phyloP scores from a whole-genome alignment of 2,888 invertebrate genomes.

The Aricia artaxerxes region DNA sequence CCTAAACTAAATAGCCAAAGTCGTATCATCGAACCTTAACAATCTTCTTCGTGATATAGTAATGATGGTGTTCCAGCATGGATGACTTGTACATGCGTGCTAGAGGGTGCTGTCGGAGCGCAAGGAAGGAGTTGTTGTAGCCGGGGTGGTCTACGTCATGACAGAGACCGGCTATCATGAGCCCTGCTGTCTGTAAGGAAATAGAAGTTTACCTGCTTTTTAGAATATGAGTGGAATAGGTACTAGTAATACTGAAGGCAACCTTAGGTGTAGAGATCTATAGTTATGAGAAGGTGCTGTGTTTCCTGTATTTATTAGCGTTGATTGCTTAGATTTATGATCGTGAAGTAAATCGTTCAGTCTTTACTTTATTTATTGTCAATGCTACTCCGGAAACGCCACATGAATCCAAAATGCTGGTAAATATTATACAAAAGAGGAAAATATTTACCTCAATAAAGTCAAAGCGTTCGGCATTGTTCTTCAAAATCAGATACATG shows the following conservation, averaged over 20 bases:
- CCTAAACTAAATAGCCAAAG: not conserved
- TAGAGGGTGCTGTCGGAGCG: slow-evolving; percentile 76
- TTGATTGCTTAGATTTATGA: too few species aligned
- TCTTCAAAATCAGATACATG: slow-evolving; percentile 77
- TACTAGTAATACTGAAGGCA: too few species aligned
- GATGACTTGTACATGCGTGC: slow-evolving; percentile 79
- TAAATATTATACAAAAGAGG: too few species aligned
- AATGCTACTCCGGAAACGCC: too few species aligned
- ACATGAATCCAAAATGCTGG: too few species aligned
- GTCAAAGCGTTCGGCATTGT: slow-evolving; percentile 71
- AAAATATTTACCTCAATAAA: slow-evolving; percentile 59
- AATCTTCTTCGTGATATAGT: slow-evolving; percentile 77
- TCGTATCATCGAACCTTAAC: slow-evolving; percentile 63
- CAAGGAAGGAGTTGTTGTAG: slow-evolving; percentile 81
- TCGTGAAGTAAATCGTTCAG: too few species aligned
- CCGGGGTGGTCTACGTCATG: slow-evolving; percentile 84
- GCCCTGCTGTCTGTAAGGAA: slow-evolving; percentile 65
- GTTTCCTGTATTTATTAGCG: too few species aligned
- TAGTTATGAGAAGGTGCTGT: too few species aligned
- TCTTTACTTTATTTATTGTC: too few species aligned
- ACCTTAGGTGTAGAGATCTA: too few species aligned
- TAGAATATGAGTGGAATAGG: too few species aligned
- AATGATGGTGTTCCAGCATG: slow-evolving; percentile 82
- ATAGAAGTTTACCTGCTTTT: not conserved
- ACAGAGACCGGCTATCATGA: slow-evolving; percentile 80